A percentile compares a stretch with the other conserved stretches of the same genome.
Conservation (phyloP, 2,888 invertebrate genomes). For the Xestoiulus laeticollis region DNA sequence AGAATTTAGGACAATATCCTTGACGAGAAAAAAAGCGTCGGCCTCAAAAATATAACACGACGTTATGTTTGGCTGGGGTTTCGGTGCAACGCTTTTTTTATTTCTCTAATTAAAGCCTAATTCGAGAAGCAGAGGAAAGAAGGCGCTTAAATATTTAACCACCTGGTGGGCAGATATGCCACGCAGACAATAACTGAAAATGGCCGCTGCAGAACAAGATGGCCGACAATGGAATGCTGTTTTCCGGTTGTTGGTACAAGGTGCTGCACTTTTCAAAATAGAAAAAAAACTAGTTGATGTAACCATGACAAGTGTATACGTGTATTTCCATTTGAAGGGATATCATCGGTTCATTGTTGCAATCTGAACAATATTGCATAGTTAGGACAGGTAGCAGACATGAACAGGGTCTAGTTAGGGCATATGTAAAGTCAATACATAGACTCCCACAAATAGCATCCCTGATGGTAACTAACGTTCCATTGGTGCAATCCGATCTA, state of each 20-base stretch:
- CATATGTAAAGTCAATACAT: too few species aligned
- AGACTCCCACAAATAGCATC: too few species aligned
- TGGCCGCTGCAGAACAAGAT: not conserved
- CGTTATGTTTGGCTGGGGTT: not conserved
- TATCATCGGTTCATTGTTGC: too few species aligned
- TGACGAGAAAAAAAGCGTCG: slow-evolving; percentile 1
- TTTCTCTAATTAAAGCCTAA: not conserved
- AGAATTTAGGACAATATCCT: slow-evolving; percentile 50
- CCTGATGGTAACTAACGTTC: too few species aligned
- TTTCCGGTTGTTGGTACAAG: not conserved
- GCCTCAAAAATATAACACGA: slow-evolving; percentile 22
- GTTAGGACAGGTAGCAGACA: too few species aligned
- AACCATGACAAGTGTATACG: too few species aligned
- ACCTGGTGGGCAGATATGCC: not conserved
- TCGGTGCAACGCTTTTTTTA: not conserved
- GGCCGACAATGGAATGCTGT: not conserved
- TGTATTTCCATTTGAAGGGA: too few species aligned
- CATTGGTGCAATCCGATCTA: too few species aligned
- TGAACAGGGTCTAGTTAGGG: too few species aligned
- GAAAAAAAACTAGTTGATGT: too few species aligned
- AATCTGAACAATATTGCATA: too few species aligned
- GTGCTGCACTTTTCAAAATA: too few species aligned
- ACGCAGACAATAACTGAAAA: not conserved
- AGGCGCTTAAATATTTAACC: not conserved
- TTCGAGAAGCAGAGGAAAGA: not conserved